Evolutionary conservation across 1,140 invertebrate species (phyloP).

Genomic region (Temnothorax longispinosus): DNA sequence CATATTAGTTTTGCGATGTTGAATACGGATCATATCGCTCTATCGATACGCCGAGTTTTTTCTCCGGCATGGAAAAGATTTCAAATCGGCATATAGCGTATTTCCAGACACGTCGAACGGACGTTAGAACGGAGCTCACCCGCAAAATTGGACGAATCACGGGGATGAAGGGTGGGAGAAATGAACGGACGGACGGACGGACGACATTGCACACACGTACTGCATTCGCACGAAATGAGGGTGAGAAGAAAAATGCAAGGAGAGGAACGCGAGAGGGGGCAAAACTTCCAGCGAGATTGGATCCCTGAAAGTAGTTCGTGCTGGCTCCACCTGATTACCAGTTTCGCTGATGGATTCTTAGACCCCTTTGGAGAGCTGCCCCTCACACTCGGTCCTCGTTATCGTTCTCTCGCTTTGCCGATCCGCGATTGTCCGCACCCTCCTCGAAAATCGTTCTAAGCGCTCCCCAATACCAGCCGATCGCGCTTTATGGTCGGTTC

Average conservation of each 20-base stretch:
- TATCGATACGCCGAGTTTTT: neutral
- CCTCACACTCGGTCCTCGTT: constrained; percentile 42
- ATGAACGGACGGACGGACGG: neutral
- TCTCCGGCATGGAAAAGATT: neutral
- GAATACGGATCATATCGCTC: neutral
- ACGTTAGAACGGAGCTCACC: neutral
- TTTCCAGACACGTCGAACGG: neutral
- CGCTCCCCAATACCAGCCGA: constrained; percentile 40
- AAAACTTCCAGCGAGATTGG: constrained; percentile 81
- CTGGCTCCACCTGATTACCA: constrained; percentile 79
- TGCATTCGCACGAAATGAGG: constrained; percentile 31
- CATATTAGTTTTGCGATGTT: constrained; percentile 15
- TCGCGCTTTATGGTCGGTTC: constrained; percentile 75
- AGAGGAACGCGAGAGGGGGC: constrained; percentile 22
- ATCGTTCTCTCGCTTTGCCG: constrained; percentile 46
- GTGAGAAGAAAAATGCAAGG: constrained; percentile 47
- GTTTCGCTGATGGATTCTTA: constrained; percentile 82
- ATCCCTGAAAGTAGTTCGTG: constrained; percentile 80
- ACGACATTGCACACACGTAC: constrained; percentile 28
- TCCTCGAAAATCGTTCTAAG: constrained; percentile 37
- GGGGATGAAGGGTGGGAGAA: neutral
- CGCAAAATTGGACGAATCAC: constrained; percentile 30
- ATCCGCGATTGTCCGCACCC: constrained; percentile 35
- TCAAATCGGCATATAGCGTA: neutral
- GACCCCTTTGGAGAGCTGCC: constrained; percentile 58